Conservation (phyloP, 1,140 invertebrate species). For the Anoplolepis gracilipes region DNA sequence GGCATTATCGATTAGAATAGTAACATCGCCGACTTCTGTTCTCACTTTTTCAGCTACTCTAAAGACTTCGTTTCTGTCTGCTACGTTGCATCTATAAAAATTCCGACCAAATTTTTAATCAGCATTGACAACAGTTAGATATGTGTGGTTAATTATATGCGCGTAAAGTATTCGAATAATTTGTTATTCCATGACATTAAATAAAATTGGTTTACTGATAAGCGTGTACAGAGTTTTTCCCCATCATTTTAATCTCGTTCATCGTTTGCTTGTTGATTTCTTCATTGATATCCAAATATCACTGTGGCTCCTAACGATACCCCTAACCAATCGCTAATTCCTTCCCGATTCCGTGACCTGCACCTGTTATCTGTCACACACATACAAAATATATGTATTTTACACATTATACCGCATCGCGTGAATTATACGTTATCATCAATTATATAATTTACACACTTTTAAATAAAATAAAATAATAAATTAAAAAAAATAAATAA, state of each 20-base stretch:
- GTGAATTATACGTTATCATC: not conserved
- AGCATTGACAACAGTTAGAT: too few relatives aligned
- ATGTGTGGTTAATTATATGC: too few relatives aligned
- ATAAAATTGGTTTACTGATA: constrained; percentile 83
- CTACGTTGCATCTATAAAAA: constrained; percentile 89
- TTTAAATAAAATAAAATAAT: too few relatives aligned
- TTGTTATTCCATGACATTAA: too few relatives aligned
- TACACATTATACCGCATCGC: not conserved
- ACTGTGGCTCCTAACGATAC: constrained; percentile 91
- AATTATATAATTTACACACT: too few relatives aligned
- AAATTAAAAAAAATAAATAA: too few relatives aligned
- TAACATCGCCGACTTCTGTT: constrained; percentile 89
- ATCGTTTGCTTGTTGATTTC: constrained; percentile 89
- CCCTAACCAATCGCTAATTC: constrained; percentile 93
- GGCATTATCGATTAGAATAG: constrained; percentile 94
- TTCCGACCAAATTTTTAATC: too few relatives aligned
- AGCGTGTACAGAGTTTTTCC: constrained; percentile 83
- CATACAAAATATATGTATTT: constrained; percentile 4
- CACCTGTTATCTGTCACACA: constrained; percentile 93
- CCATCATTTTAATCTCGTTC: constrained; percentile 85
- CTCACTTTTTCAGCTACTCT: constrained; percentile 87
- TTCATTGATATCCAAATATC: constrained; percentile 95
- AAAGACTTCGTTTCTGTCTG: constrained; percentile 87
- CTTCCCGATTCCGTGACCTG: constrained; percentile 96
- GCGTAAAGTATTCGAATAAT: too few relatives aligned